Conservation (phyloP, 2,113 vertebrate species). For the Phyllopteryx taeniolatus region DNA sequence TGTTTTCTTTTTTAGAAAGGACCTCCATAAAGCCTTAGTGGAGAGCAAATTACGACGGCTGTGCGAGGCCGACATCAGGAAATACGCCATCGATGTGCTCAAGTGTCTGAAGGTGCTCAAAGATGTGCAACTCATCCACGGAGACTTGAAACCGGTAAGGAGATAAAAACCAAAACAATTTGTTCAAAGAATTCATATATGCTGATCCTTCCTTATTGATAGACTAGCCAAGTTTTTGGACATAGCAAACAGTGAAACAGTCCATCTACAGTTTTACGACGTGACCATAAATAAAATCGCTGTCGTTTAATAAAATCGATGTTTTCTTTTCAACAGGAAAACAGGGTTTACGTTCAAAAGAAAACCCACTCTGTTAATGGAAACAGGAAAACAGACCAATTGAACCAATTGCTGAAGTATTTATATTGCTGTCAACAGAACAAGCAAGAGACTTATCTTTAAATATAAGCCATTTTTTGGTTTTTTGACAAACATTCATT, state of each 20-base stretch:
- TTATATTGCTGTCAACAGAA: not conserved
- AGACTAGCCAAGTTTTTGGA: not conserved
- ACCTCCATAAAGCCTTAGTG: slow-evolving; percentile 8
- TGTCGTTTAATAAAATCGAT: not conserved
- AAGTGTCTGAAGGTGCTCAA: slow-evolving; percentile 13
- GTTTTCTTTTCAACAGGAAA: not conserved
- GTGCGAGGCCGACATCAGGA: not conserved
- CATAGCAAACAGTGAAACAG: not conserved
- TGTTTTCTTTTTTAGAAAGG: not conserved
- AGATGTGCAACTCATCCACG: slow-evolving; percentile 8
- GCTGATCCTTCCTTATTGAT: not conserved
- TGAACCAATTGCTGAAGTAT: not conserved
- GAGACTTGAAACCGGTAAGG: slow-evolving; percentile 11
- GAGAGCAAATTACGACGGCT: not conserved
- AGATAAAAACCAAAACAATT: not conserved
- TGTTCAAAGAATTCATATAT: not conserved
- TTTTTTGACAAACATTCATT: not conserved
- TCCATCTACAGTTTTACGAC: not conserved
- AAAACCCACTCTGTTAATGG: not conserved
- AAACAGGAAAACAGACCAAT: not conserved
- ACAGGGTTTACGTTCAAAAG: not conserved
- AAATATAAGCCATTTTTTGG: not conserved
- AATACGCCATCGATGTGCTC: slow-evolving; percentile 14
- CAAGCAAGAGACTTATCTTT: no score
- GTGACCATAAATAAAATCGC: not conserved